These are phyloP conservation scores for Caenorhabditis sp. DNA, from an alignment of 2,888 invertebrate genomes.

Conservation along the genomic window DNA sequence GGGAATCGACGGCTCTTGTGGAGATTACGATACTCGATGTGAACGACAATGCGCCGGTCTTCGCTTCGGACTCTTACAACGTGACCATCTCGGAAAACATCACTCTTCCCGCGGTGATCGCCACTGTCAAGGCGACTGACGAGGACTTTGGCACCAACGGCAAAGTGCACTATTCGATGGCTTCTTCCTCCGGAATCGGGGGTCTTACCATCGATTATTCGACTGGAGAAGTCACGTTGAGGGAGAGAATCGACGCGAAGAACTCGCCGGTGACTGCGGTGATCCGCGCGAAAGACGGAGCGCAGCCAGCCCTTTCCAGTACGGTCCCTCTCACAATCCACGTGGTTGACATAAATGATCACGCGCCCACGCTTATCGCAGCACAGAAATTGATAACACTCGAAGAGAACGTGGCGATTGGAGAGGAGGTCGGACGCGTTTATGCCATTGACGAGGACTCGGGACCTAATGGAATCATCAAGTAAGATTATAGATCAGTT, in stretches of 20 bases:
- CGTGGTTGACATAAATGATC: constrained; percentile 95
- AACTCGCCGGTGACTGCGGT: constrained; percentile 84
- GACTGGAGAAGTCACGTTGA: constrained; percentile 85
- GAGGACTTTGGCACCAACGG: constrained; percentile 92
- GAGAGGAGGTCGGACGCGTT: constrained; percentile 90
- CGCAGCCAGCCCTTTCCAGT: constrained; percentile 92
- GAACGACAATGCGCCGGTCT: constrained; percentile 78
- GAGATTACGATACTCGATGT: constrained; percentile 75
- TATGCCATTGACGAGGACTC: constrained; percentile 97
- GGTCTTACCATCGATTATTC: constrained; percentile 92
- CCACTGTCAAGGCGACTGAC: constrained; percentile 86
- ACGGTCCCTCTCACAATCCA: constrained; percentile 93
- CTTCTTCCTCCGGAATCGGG: constrained; percentile 88
- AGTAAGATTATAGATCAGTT: constrained; percentile 16
- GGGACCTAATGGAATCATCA: constrained; percentile 82
- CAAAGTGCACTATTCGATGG: constrained; percentile 90
- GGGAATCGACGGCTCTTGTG: constrained; percentile 68
- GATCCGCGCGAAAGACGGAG: constrained; percentile 95
- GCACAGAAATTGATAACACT: constrained; percentile 93
- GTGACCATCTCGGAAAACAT: constrained; percentile 86
- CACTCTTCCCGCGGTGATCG: constrained; percentile 88
- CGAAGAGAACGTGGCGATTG: constrained; percentile 90
- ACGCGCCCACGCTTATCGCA: constrained; percentile 91
- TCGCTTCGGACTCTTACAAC: constrained; percentile 69
- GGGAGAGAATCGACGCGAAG: constrained; percentile 67